Percentiles rank a stretch among this genome's conserved stretches.
These are phyloP conservation scores for Zaprionus lachaisei DNA, from an alignment of 1,140 invertebrate genomes.

Conservation along the genomic window DNA sequence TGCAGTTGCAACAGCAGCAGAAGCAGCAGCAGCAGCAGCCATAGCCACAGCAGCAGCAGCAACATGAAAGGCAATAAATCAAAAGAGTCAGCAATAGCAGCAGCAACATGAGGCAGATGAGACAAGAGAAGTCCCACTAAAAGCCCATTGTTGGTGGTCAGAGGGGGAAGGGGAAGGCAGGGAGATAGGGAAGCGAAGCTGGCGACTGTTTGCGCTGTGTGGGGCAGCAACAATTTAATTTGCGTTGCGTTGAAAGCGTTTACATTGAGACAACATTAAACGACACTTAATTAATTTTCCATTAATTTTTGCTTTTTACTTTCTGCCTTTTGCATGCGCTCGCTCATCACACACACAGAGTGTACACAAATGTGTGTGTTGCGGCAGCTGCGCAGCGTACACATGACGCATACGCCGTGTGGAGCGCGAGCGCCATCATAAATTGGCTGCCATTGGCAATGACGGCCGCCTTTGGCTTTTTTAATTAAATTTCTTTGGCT, in stretches of 20 bases:
- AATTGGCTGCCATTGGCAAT: conserved; percentile 46
- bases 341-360: not conserved
- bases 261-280: conserved; percentile 81
- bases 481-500: conserved; percentile 50
- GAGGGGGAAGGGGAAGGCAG: not conserved
- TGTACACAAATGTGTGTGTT: not conserved
- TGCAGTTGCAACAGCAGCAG: not conserved
- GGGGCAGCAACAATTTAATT: conserved; percentile 73
- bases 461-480: conserved; percentile 40
- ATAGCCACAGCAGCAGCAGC: conserved; percentile 4
- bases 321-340: conserved; percentile 17
- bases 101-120: not conserved
- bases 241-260: conserved; percentile 78
- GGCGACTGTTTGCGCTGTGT: not conserved
- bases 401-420: conserved; percentile 30
- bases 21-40: conserved; percentile 12
- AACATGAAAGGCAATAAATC: conserved; percentile 74
- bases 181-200: not conserved
- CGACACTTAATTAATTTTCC: conserved; percentile 81
- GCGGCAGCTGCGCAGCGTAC: conserved; percentile 4
- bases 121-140: not conserved
- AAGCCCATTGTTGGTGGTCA: conserved; percentile 3
- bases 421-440: conserved; percentile 16
- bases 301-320: conserved; percentile 71
- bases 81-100: conserved; percentile 50